phyloP scores from a whole-genome alignment of 2,888 invertebrate genomes.

The Criorhina ranunculi region DNA sequence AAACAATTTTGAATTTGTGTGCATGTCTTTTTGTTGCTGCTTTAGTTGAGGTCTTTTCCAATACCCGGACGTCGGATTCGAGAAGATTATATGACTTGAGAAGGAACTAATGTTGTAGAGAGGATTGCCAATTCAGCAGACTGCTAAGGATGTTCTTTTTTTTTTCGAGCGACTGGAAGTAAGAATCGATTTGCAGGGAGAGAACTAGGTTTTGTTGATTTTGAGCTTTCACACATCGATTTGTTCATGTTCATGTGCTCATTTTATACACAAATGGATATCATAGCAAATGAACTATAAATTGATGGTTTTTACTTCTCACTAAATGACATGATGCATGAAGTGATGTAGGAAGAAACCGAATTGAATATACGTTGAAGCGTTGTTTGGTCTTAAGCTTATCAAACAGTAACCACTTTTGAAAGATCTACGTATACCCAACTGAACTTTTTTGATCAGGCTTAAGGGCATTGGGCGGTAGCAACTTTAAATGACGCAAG shows the following conservation, averaged over 20 bases:
- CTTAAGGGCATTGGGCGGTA: too few species aligned
- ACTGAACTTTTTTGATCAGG: too few species aligned
- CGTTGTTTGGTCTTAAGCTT: too few species aligned
- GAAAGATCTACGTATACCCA: too few species aligned
- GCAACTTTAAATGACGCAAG: too few species aligned
- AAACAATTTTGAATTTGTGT: slow-evolving; percentile 65
- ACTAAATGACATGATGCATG: too few species aligned
- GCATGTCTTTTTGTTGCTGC: slow-evolving; percentile 6
- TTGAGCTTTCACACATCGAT: neutral
- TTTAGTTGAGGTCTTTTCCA: slow-evolving; percentile 3
- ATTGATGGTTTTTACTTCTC: neutral
- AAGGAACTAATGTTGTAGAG: slow-evolving; percentile 23
- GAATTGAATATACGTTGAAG: too few species aligned
- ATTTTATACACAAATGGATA: neutral
- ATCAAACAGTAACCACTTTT: too few species aligned
- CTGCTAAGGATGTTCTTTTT: neutral
- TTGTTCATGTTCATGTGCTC: neutral
- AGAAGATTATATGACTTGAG: slow-evolving; percentile 38
- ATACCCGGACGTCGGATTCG: slow-evolving; percentile 32
- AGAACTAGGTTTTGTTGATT: neutral
- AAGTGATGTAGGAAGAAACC: too few species aligned
- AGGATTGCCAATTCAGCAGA: slow-evolving; percentile 38
- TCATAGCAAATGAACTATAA: neutral
- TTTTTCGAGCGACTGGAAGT: neutral
- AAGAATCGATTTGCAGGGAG: neutral